A percentile compares a stretch with the other conserved stretches of the same genome.
These are phyloP conservation scores for Ctenicera cuprea DNA, from an alignment of 2,888 invertebrate species.

Conservation along the genomic window DNA sequence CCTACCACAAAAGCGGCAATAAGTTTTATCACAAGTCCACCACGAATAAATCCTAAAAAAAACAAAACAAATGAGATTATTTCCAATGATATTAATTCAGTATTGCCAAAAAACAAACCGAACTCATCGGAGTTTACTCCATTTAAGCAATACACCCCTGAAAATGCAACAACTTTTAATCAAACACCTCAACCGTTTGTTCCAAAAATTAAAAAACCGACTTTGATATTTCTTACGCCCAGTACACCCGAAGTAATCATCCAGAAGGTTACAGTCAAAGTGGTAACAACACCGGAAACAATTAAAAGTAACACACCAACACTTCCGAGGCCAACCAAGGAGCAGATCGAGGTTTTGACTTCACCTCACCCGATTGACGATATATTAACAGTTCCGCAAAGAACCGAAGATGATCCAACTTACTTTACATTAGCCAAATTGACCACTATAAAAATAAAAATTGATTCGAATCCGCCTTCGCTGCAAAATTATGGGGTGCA, in stretches of 20 bases:
- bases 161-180: not conserved
- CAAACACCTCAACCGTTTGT: not conserved
- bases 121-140: too few species aligned
- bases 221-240: not conserved
- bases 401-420: not conserved
- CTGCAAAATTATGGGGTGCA: not conserved
- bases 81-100: constrained; percentile 11
- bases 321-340: too few species aligned
- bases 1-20: not conserved
- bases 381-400: constrained; percentile 13
- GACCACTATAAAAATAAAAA: not conserved
- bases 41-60: not conserved
- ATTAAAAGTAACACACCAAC: too few species aligned
- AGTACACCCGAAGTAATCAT: not conserved
- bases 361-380: constrained; percentile 14
- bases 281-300: too few species aligned
- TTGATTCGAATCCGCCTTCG: not conserved
- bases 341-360: too few species aligned
- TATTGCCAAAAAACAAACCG: constrained; percentile 22
- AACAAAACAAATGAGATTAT: not conserved
- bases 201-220: not conserved
- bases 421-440: not conserved
- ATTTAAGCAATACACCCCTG: not conserved
- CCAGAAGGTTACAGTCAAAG: not conserved
- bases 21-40: not conserved